Conservation (phyloP, 1,140 invertebrate genomes). For the Lasioglossum baleicum region DNA sequence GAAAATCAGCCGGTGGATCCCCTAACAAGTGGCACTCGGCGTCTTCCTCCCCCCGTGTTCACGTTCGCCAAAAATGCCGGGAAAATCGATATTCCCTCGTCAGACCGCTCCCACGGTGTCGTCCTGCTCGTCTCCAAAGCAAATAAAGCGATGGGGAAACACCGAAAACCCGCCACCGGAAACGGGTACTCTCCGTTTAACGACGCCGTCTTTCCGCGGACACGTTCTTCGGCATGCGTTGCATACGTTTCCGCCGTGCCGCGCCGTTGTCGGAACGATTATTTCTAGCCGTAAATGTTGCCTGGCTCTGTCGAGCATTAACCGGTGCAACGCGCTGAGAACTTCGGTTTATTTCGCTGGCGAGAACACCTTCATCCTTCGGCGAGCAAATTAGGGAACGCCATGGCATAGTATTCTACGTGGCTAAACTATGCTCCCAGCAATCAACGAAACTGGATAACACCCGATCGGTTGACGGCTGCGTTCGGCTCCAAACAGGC, state of each 20-base stretch:
- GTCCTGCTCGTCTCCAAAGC: not conserved
- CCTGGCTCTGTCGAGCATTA: not conserved
- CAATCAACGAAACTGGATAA: no score
- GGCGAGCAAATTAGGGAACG: not conserved
- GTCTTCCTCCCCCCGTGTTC: not conserved
- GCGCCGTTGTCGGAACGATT: conserved; percentile 1
- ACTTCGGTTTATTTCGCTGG: not conserved
- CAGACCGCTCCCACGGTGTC: not conserved
- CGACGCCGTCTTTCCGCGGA: not conserved
- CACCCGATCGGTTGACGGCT: no score
- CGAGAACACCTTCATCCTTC: not conserved
- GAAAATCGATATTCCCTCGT: conserved; percentile 1
- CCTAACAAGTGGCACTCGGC: not conserved
- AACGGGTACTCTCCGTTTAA: not conserved
- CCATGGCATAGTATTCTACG: not conserved
- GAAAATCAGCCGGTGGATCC: not conserved
- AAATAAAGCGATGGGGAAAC: not conserved
- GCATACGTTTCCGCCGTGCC: not conserved
- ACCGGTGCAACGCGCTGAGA: not conserved
- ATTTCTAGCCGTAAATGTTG: not conserved
- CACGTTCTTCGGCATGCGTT: no score
- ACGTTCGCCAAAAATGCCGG: conserved; percentile 10
- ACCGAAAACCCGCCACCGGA: not conserved
- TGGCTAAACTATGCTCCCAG: no score
- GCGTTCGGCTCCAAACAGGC: no score